phyloP scores from a whole-genome alignment of 2,888 invertebrate genomes.

The Deilephila elpenor region DNA sequence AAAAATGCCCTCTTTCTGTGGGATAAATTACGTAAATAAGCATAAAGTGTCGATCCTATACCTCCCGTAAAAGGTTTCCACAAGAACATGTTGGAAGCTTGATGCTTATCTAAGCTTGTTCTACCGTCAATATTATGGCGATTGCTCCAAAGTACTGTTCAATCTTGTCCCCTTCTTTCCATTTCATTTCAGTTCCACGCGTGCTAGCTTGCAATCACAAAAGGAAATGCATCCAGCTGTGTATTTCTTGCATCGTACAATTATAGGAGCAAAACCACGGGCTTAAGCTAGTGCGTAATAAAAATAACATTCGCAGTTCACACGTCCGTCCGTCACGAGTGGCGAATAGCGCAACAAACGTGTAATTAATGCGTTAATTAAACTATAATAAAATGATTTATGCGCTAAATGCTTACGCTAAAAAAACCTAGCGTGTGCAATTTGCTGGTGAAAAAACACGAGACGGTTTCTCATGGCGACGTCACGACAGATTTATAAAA shows the following conservation, averaged over 20 bases:
- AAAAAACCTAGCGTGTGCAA: constrained; percentile 43
- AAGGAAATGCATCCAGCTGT: too few species aligned
- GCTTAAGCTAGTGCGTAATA: constrained; percentile 18
- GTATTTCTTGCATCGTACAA: background rate
- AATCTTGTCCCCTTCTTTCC: too few species aligned
- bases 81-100: too few species aligned
- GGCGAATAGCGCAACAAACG: constrained; percentile 44
- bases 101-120: too few species aligned
- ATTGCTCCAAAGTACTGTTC: too few species aligned
- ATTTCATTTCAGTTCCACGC: too few species aligned
- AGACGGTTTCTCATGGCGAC: constrained; percentile 20
- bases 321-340: constrained; percentile 46
- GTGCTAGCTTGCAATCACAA: too few species aligned
- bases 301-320: constrained; percentile 60
- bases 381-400: constrained; percentile 59
- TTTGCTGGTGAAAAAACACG: background rate
- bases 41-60: too few species aligned
- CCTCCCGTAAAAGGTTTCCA: too few species aligned
- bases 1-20: too few species aligned
- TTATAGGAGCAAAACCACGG: background rate
- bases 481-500: background rate
- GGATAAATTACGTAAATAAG: too few species aligned
- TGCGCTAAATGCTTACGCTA: constrained; percentile 38
- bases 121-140: too few species aligned
- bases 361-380: constrained; percentile 58